Base-by-base conservation (phyloP, 2,113 vertebrate genomes). In the Puffinus mauretanicus region DNA sequence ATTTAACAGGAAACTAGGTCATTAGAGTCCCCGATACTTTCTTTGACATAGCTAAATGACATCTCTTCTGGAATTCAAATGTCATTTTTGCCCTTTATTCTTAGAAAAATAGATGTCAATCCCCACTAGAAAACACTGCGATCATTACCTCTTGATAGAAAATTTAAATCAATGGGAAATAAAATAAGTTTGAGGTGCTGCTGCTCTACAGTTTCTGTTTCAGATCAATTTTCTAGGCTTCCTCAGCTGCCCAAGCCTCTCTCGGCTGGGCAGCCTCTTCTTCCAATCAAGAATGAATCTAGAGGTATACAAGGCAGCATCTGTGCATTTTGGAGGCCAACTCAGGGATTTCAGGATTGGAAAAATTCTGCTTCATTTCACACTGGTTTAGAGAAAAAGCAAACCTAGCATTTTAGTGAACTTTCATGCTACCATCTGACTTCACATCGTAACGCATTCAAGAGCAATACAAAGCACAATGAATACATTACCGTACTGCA, bases 1-100 rank as follows among this genome's bases (percentile, higher is more conserved):
- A 96, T 96, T 96, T 95, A 94, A 82, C 62, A 93, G 87, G 83
- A 96, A 97, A 95, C 91, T 94, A 95, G 94, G 94, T 93, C 93
- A 96, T 91, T 95, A 94, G 76, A 97, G 95, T 92, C 92, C 67
- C 64, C 16, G 14, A 85, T 82, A 92, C 87, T 90, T 91, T 94
- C 66, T 90, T 88, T 97, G 92, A 92, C 94, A 96, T 10, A 91
- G 69, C 86, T 94, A 95, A 92, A 94, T 93, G 96, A 91, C 85
- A 95, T 93, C 82, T 96, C 81, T 92, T 93, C 91, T 92, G 42
- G 82, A 93, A 96, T 93, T 88, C 60, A 58, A 93, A 91, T 93
- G 88, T 81, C 91, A 93, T 87, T 96, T 97, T 95, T 96, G 67
- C 75, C 79, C 85, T 97, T 94, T 92, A 87, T 96, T 94, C 91